Conservation (phyloP, 2,797 vertebrate genomes). For the Ara ararauna region DNA sequence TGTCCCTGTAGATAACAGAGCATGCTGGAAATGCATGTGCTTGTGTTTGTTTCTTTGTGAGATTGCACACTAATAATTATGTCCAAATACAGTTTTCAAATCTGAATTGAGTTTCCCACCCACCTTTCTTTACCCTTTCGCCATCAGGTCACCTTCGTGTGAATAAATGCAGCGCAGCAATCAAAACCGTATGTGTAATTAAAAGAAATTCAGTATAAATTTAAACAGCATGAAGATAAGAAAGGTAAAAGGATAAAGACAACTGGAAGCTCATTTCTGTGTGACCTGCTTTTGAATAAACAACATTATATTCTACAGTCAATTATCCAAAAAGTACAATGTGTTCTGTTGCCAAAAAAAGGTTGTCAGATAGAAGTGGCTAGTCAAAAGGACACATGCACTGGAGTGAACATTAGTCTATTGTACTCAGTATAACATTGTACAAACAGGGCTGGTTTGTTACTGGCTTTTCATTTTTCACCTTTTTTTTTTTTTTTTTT, state of each 20-base stretch:
- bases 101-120: not conserved
- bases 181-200: constrained; percentile 55
- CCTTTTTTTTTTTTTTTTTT: not conserved
- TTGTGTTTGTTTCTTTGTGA: not conserved
- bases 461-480: not conserved
- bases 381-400: constrained; percentile 73
- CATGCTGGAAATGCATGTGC: not conserved
- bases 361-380: constrained; percentile 72
- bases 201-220: constrained; percentile 40
- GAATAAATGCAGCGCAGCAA: constrained; percentile 45
- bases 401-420: constrained; percentile 74
- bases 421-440: constrained; percentile 75
- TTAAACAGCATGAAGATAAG: constrained; percentile 47
- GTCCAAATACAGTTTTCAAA: constrained; percentile 20
- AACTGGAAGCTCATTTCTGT: constrained; percentile 70
- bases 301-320: constrained; percentile 79
- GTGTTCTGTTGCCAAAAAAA: constrained; percentile 79
- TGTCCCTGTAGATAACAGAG: not conserved
- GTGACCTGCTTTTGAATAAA: constrained; percentile 84
- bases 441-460: constrained; percentile 65
- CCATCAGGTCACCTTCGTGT: constrained; percentile 23
- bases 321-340: constrained; percentile 83
- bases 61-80: not conserved
- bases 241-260: constrained; percentile 64
- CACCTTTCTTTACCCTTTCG: not conserved